Evolutionary conservation across 2,888 invertebrate genomes (phyloP).

Genomic region (Phaedon cochleariae): DNA sequence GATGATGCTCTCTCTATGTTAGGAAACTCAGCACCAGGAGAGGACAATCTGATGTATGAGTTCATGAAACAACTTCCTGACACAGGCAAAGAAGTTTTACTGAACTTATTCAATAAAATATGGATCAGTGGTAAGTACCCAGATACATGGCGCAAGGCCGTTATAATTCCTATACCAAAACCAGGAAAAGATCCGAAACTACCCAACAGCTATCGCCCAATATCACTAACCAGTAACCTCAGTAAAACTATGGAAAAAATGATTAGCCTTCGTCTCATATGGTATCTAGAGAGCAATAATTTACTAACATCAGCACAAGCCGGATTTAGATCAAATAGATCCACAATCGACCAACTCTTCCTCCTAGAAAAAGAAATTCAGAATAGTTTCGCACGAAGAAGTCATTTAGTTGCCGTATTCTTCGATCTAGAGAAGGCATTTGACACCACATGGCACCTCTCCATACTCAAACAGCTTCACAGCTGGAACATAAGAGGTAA

Average conservation of each 20-base stretch:
- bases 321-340: slow-evolving; percentile 11
- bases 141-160: slow-evolving; percentile 9
- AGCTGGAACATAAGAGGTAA: slow-evolving; percentile 30
- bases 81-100: not conserved
- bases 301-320: slow-evolving; percentile 8
- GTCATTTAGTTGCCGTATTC: slow-evolving; percentile 14
- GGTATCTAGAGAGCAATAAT: slow-evolving; percentile 14
- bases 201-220: slow-evolving; percentile 13
- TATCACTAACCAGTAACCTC: slow-evolving; percentile 20
- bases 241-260: slow-evolving; percentile 29
- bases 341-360: slow-evolving; percentile 15
- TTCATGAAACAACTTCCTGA: slow-evolving; percentile 3
- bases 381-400: slow-evolving; percentile 1
- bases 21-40: slow-evolving; percentile 14
- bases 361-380: slow-evolving; percentile 7
- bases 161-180: slow-evolving; percentile 18
- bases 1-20: not conserved
- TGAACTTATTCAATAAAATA: slow-evolving; percentile 22
- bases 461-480: slow-evolving; percentile 26
- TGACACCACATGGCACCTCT: slow-evolving; percentile 28
- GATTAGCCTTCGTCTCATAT: slow-evolving; percentile 20
- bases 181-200: slow-evolving; percentile 2
- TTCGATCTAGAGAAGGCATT: slow-evolving; percentile 17
- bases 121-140: slow-evolving; percentile 12
- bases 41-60: slow-evolving; percentile 15